A percentile compares a stretch with the other conserved stretches of the same genome.
These are phyloP conservation scores for Catharus ustulatus DNA, from an alignment of 2,797 vertebrate genomes.

Conservation along the genomic window DNA sequence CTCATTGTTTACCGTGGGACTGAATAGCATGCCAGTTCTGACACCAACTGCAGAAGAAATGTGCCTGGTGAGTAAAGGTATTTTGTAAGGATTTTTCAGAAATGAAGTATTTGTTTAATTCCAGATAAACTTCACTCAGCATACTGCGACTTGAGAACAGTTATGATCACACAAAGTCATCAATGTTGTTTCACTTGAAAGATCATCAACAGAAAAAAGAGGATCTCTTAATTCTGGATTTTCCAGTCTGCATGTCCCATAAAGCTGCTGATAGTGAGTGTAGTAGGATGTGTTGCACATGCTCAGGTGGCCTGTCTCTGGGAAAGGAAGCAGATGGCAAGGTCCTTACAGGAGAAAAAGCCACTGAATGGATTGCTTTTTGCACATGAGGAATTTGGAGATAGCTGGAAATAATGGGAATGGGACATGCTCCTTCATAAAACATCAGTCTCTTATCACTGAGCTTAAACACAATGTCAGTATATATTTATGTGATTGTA, in stretches of 20 bases:
- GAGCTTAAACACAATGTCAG: background rate
- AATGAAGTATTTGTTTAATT: background rate
- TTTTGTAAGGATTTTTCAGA: slow-evolving; percentile 37
- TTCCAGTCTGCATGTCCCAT: background rate
- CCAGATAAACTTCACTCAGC: background rate
- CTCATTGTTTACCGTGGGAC: background rate
- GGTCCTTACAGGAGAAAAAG: background rate
- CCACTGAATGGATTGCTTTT: background rate
- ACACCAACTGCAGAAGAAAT: background rate
- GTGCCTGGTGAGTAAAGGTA: slow-evolving; percentile 36
- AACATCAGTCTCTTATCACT: background rate
- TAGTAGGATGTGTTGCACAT: background rate
- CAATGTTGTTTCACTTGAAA: background rate
- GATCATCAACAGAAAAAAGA: background rate
- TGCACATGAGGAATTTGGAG: background rate
- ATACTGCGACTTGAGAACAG: accelerated
- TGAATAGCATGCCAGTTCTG: slow-evolving; percentile 26
- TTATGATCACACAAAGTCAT: background rate
- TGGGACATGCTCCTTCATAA: background rate
- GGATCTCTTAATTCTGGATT: background rate
- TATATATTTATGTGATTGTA: background rate
- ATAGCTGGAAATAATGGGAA: background rate
- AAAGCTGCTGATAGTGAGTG: background rate
- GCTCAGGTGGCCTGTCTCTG: background rate
- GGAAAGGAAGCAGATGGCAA: background rate